Percentiles rank a stretch among this genome's conserved stretches.
These are phyloP conservation scores for Polydrusus pterygomalis DNA, from an alignment of 2,888 invertebrate species.

Conservation along the genomic window DNA sequence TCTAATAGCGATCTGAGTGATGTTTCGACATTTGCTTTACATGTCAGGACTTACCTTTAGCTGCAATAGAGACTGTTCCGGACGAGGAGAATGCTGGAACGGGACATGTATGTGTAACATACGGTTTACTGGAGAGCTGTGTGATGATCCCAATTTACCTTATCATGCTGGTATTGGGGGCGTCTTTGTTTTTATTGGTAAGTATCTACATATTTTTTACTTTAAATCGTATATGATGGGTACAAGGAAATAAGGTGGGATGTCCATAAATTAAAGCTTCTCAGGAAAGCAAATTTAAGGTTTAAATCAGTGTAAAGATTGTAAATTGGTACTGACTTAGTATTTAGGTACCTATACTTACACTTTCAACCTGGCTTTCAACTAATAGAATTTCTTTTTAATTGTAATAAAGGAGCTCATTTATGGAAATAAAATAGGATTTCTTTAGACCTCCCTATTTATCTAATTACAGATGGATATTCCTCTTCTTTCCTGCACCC, in stretches of 20 bases:
- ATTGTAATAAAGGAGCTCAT: too few relatives aligned
- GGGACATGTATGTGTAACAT: constrained; percentile 95
- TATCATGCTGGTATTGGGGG: constrained; percentile 84
- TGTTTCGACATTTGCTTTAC: constrained; percentile 70
- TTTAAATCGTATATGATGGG: neutral
- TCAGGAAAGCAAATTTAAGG: too few relatives aligned
- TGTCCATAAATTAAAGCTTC: too few relatives aligned
- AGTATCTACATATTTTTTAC: constrained; percentile 22
- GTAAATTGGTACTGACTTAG: neutral
- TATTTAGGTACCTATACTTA: neutral
- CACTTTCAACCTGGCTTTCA: too few relatives aligned
- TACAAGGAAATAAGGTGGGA: too few relatives aligned
- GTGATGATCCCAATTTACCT: constrained; percentile 88
- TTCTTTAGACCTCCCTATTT: too few relatives aligned
- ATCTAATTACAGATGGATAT: too few relatives aligned
- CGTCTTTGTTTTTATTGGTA: constrained; percentile 87
- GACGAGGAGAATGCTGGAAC: constrained; percentile 93
- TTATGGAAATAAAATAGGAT: too few relatives aligned
- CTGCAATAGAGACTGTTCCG: constrained; percentile 87
- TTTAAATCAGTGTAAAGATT: too few relatives aligned
- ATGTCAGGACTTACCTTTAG: constrained; percentile 73
- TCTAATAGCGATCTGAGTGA: constrained; percentile 56
- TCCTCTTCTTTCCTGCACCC: too few relatives aligned
- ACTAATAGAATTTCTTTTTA: too few relatives aligned
- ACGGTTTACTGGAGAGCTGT: constrained; percentile 87